Evolutionary conservation across 2,113 vertebrate species (phyloP).

Genomic region (Nyctereutes procyonoides): DNA sequence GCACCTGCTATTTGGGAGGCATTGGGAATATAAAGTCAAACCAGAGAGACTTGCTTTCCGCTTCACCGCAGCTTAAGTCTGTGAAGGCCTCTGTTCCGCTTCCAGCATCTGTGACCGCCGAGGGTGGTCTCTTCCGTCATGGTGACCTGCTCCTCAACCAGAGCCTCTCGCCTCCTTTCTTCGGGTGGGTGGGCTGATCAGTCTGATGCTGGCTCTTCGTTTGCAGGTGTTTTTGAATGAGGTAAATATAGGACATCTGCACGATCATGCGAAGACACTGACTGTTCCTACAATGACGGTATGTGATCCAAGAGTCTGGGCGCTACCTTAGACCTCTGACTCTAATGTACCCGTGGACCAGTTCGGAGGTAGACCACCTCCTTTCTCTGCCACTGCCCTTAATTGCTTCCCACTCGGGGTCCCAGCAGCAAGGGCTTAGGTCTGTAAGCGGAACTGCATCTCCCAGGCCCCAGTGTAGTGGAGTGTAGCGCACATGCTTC

Average conservation of each 20-base stretch:
- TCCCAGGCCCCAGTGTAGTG: not conserved
- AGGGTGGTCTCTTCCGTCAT: not conserved
- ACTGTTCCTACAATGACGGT: slow-evolving; percentile 90
- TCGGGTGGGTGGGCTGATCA: not conserved
- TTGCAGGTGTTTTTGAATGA: slow-evolving; percentile 94
- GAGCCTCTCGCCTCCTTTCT: not conserved
- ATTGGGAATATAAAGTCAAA: not conserved
- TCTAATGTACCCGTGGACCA: not conserved
- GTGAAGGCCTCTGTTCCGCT: not conserved
- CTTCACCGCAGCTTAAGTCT: not conserved
- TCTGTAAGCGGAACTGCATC: not conserved
- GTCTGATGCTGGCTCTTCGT: slow-evolving; percentile 35
- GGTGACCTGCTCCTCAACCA: not conserved
- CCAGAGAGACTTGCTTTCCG: not conserved
- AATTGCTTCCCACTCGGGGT: not conserved
- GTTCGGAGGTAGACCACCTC: not conserved
- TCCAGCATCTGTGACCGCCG: not conserved
- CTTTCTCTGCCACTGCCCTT: not conserved
- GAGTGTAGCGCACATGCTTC: too few species aligned
- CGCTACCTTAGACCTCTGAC: not conserved
- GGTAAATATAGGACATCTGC: slow-evolving; percentile 89
- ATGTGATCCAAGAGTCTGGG: not conserved
- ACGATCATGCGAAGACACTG: slow-evolving; percentile 84
- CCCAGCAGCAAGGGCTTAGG: not conserved
- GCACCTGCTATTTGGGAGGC: not conserved